These are phyloP conservation scores for Cepphus grylle DNA, from an alignment of 2,113 vertebrate genomes.

Conservation along the genomic window DNA sequence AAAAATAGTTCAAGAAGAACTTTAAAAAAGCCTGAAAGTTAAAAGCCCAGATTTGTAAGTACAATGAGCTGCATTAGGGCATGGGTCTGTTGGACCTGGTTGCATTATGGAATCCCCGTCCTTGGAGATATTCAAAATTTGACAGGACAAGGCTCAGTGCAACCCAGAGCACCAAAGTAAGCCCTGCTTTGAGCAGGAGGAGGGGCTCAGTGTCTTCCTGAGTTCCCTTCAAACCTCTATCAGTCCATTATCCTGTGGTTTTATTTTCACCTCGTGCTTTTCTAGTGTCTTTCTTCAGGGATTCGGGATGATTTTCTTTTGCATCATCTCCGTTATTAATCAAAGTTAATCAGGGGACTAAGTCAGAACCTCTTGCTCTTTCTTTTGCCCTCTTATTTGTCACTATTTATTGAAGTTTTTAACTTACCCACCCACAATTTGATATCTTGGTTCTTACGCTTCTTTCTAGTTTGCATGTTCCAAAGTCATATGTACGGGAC, in stretches of 20 bases:
- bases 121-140: not conserved
- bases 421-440: not conserved
- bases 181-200: not conserved
- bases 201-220: not conserved
- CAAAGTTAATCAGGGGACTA: not conserved
- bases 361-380: not conserved
- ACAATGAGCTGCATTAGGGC: not conserved
- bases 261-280: not conserved
- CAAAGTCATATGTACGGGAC: accelerated
- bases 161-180: not conserved
- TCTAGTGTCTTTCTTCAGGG: not conserved
- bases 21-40: not conserved
- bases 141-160: not conserved
- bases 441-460: not conserved
- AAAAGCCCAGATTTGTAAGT: not conserved
- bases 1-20: not conserved
- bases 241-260: not conserved
- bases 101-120: not conserved
- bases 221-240: not conserved
- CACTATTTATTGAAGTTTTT: not conserved
- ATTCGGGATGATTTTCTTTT: not conserved
- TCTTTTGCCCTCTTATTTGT: not conserved
- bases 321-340: not conserved
- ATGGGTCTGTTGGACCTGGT: not conserved
- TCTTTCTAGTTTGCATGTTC: not conserved